phyloP scores from a whole-genome alignment of 1,140 invertebrate genomes.

The Drosophila eugracilis region DNA sequence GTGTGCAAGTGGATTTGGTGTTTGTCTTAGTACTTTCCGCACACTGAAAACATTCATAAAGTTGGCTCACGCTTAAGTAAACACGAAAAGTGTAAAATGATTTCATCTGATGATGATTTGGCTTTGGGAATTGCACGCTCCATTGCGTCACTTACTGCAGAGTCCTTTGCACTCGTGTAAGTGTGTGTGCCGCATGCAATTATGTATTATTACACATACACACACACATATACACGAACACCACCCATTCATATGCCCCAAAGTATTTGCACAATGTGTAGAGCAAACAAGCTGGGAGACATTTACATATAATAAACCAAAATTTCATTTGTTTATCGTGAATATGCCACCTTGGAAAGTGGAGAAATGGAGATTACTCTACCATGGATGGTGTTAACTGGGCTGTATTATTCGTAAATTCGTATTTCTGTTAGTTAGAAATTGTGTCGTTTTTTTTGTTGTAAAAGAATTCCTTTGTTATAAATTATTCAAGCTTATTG shows the following conservation, averaged over 20 bases:
- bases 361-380: conserved; percentile 1
- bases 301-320: conserved; percentile 44
- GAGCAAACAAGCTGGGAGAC: conserved; percentile 42
- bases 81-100: conserved; percentile 79
- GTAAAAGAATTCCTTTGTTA: too few species aligned
- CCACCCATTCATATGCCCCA: not conserved
- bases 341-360: conserved; percentile 3
- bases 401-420: too few species aligned
- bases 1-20: conserved; percentile 52
- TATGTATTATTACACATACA: conserved; percentile 34
- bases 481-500: too few species aligned
- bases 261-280: conserved; percentile 34
- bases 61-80: conserved; percentile 77
- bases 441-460: too few species aligned
- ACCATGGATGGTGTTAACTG: too few species aligned
- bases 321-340: conserved; percentile 30
- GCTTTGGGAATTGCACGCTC: conserved; percentile 53
- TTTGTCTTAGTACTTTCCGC: conserved; percentile 64
- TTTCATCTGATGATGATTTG: conserved; percentile 78
- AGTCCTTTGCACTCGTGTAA: conserved; percentile 11
- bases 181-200: conserved; percentile 30
- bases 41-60: conserved; percentile 65
- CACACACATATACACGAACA: not conserved
- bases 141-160: conserved; percentile 48
- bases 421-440: too few species aligned